Evolutionary conservation across 2,797 vertebrate genomes (phyloP), one percentile per base, ranked within the genome.

Genomic region (Myripristis jacobus): DNA sequence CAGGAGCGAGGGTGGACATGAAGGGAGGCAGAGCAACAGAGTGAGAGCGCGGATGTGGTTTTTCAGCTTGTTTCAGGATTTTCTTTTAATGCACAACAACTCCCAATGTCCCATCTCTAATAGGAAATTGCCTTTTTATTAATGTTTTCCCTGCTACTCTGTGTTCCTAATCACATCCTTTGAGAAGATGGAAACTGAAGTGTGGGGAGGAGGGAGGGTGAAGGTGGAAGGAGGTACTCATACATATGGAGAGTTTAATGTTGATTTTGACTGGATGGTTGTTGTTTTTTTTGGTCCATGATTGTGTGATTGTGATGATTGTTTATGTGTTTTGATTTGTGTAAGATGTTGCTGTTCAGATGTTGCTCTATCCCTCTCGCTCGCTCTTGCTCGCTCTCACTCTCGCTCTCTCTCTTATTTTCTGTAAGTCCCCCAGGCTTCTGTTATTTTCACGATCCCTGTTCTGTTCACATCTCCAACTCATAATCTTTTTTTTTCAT

Each of bases 81-180:
- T 38, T 38, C 10, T 6, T 46, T n/a, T 46, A 18, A n/a, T n/a
- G 7, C 43, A 18, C 43, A 46, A 43, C 41, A 36, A 38, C 43
- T n/a, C 43, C 18, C 13, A 43, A 3, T 43, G 56, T 50, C n/a
- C 27, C 21, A 16, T 63, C 75, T 84, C 48, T 71, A 80, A 87
- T 86, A 79, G 44, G 70, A 79, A 80, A 83, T 65, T 79, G 43
- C 12, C 76, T 73, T 88, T 77, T 24, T 61, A 75, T 29, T 77
- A 75, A 78, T 87, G 27, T 78, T 77, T 46, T 46, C 6, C 16
- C 16, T n/a, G 18, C 43, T 8, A 2, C 12, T n/a, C 18, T 18
- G 66, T 53, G 64, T 41, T 27, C 78, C 69, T 81, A 70, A 78
- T 85, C 73, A 82, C 85, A 79, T 79, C 76, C 56, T 81, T 66